Evolutionary conservation across 2,797 vertebrate species (phyloP).

Genomic region (Spheniscus humboldti): DNA sequence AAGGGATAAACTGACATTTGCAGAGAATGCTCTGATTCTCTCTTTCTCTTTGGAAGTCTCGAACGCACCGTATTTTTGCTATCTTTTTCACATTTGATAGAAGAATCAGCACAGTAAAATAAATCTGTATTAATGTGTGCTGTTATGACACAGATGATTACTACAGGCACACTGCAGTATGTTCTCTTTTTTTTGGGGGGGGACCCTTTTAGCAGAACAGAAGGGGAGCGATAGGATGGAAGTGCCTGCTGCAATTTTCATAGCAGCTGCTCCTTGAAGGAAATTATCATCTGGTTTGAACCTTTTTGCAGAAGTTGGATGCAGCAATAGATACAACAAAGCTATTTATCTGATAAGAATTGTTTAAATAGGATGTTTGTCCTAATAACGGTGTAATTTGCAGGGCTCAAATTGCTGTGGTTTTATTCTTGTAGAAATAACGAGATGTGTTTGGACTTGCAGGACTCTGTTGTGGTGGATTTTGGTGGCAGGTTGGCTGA

Average conservation of each 20-base stretch:
- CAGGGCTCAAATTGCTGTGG: slow-evolving; percentile 47
- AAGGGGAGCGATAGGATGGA: slow-evolving; percentile 43
- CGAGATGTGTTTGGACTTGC: slow-evolving; percentile 32
- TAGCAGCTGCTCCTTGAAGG: slow-evolving; percentile 55
- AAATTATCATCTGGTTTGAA: neutral
- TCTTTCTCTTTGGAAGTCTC: neutral
- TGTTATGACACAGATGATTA: neutral
- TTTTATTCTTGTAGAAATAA: slow-evolving; percentile 64
- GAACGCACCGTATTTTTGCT: neutral
- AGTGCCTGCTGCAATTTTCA: slow-evolving; percentile 44
- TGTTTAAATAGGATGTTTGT: slow-evolving; percentile 57
- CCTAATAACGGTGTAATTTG: slow-evolving; percentile 59
- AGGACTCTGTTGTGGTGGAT: slow-evolving; percentile 54
- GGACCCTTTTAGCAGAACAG: neutral
- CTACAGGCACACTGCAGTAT: neutral
- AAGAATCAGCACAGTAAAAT: neutral
- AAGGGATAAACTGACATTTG: neutral
- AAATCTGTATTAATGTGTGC: neutral
- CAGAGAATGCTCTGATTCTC: neutral
- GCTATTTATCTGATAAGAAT: slow-evolving; percentile 40
- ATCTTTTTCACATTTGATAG: neutral
- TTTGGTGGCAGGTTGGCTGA: slow-evolving; percentile 40
- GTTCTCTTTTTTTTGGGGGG: neutral
- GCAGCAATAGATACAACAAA: slow-evolving; percentile 43
- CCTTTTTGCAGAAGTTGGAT: slow-evolving; percentile 14